Base-by-base conservation (phyloP, 2,888 invertebrate genomes). In the Chalcosyrphus nemorum region DNA sequence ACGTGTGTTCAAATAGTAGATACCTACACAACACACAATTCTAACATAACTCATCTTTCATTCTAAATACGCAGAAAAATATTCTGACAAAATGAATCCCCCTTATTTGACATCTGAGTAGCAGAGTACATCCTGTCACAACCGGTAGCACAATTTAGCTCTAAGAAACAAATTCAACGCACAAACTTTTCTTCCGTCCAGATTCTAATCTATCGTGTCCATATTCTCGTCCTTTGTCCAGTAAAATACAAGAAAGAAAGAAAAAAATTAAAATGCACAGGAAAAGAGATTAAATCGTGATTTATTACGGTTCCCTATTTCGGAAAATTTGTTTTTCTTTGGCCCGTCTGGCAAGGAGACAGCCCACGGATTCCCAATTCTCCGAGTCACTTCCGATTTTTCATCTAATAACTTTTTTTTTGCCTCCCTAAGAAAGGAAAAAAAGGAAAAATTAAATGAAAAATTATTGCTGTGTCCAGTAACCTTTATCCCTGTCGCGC, bases 281-380 rank as follows among this genome's bases (percentile, higher is more conserved):
- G 29, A 41, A 66, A 71, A 52, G 29, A 78, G 82, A 82, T 82
- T 72, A 78, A 68, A 68, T 72, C 78, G 59, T 82, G 82, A 82
- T 82, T 82, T 82, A 82, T 82, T 72, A 72, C 78, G 78, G 72
- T 82, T 68, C 71, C 56, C 78, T 59, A 63, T 72, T 72, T 72
- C 50, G 32, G 61, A 57, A 82, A 77, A 66, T 77, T 65, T 71
- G 70, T 66, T 57, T 76, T 76, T 35, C 29, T 29, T 43, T 45
- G n/a, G n/a, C n/a, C 68, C 32, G 38, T 27, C 45, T 56, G 19
- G 61, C 24, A 41, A 50, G 32, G 17, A 41, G 45, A 56, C 54
- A 65, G 74, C 50, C 50, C 21, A 65, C 24, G 35, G 35, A 65
- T 65, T 65, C 74, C 38, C 61, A 63, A 32, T 35, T 54, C 32